phyloP scores from a whole-genome alignment of 2,113 vertebrate species.

The Neolamprologus toae region DNA sequence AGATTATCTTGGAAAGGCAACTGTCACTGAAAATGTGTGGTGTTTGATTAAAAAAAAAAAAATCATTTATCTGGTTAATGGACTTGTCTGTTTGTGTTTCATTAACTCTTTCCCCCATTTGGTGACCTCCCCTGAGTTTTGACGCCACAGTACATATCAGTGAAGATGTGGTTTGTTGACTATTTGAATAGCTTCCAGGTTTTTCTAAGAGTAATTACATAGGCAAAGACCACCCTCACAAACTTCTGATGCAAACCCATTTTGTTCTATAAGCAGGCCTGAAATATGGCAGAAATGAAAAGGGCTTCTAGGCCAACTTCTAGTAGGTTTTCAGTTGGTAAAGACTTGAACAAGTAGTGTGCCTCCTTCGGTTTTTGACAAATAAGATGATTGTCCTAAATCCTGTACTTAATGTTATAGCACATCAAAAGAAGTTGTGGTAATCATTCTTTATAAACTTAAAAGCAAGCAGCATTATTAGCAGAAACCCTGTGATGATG shows the following conservation, averaged over 20 bases:
- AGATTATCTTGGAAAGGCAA: background rate
- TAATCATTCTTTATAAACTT: background rate
- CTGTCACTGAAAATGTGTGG: background rate
- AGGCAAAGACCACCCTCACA: background rate
- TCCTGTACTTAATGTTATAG: background rate
- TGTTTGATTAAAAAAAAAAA: background rate
- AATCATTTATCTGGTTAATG: background rate
- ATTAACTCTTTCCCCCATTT: background rate
- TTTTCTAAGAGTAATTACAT: background rate
- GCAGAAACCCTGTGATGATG: too few species aligned
- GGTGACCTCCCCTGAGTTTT: background rate
- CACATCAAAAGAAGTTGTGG: fast-evolving
- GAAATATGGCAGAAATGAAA: background rate
- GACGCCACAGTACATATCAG: background rate
- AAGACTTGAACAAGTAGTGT: background rate
- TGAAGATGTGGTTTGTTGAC: background rate
- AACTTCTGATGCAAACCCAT: background rate
- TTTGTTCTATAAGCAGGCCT: background rate
- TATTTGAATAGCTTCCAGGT: background rate
- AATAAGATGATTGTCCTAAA: background rate
- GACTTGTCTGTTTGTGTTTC: background rate
- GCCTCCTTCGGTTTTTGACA: background rate
- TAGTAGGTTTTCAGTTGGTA: background rate
- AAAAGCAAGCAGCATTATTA: background rate
- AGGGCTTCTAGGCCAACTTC: background rate